phyloP scores from a whole-genome alignment of 2,888 invertebrate genomes.

The Punctoribates punctum region DNA sequence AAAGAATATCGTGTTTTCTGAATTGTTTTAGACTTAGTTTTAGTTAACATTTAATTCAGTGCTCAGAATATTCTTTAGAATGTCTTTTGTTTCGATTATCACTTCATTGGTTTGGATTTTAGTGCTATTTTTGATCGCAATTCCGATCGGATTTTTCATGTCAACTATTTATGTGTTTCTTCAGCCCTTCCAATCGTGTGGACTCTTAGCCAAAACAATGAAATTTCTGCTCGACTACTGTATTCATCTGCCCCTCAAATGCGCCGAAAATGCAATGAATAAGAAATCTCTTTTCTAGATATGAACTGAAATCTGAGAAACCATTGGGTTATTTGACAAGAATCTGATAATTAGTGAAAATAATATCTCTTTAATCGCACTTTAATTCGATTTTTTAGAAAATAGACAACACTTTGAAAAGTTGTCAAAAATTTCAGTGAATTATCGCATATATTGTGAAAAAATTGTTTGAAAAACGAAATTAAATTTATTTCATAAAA shows the following conservation, averaged over 20 bases:
- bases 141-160: conserved; percentile 40
- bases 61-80: not conserved
- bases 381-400: too few relatives aligned
- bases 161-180: conserved; percentile 39
- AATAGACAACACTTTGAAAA: too few relatives aligned
- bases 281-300: not conserved
- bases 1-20: too few relatives aligned
- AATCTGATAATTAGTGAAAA: not conserved
- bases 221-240: conserved; percentile 32
- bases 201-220: conserved; percentile 34
- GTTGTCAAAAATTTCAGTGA: too few relatives aligned
- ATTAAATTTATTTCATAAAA: too few relatives aligned
- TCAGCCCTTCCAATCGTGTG: conserved; percentile 42
- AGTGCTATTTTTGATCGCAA: conserved; percentile 31
- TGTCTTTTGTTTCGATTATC: conserved; percentile 18
- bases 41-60: not conserved
- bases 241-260: conserved; percentile 34
- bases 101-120: conserved; percentile 33
- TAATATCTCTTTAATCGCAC: not conserved
- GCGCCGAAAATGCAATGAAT: conserved; percentile 22
- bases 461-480: too few relatives aligned
- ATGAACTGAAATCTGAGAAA: not conserved
- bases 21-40: not conserved
- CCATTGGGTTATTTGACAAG: not conserved
- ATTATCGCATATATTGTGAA: too few relatives aligned